phyloP scores from a whole-genome alignment of 2,888 invertebrate genomes.

The Augochlorella aurata region DNA sequence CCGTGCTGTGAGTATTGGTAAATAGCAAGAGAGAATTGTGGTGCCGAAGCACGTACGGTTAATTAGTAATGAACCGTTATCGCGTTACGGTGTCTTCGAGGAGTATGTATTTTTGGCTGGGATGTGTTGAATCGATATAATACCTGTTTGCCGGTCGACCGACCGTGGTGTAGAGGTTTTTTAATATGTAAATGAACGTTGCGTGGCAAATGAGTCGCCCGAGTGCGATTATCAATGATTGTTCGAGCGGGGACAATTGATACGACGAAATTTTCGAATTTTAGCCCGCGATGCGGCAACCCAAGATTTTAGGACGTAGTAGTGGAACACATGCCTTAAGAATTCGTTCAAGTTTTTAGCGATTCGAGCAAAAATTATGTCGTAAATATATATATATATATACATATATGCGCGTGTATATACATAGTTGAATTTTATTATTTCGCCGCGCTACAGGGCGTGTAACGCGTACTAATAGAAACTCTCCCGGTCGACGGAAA shows the following conservation, averaged over 20 bases:
- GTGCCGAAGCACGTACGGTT: slow-evolving; percentile 45
- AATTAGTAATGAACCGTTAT: slow-evolving; percentile 39
- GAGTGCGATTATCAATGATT: slow-evolving; percentile 31
- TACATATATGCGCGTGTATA: background rate
- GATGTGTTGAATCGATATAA: slow-evolving; percentile 47
- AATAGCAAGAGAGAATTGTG: slow-evolving; percentile 48
- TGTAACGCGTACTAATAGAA: slow-evolving; percentile 3
- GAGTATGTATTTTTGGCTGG: slow-evolving; percentile 53
- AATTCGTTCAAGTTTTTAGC: slow-evolving; percentile 16
- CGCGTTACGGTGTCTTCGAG: slow-evolving; percentile 60
- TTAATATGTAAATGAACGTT: slow-evolving; percentile 15
- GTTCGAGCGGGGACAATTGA: background rate
- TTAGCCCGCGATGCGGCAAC: background rate
- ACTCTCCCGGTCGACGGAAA: background rate
- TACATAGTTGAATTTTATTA: slow-evolving; percentile 22
- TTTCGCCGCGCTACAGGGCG: slow-evolving; percentile 1
- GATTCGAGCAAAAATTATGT: background rate
- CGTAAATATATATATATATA: background rate
- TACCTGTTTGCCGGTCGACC: slow-evolving; percentile 38
- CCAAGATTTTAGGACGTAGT: background rate
- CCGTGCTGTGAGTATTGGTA: slow-evolving; percentile 70
- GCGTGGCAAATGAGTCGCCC: slow-evolving; percentile 39
- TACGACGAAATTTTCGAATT: background rate
- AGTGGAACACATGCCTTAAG: background rate
- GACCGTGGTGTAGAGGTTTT: slow-evolving; percentile 30